A percentile compares a stretch with the other conserved stretches of the same genome.
Evolutionary conservation across 2,888 invertebrate genomes (phyloP).

Genomic region (Tinea trinotella): DNA sequence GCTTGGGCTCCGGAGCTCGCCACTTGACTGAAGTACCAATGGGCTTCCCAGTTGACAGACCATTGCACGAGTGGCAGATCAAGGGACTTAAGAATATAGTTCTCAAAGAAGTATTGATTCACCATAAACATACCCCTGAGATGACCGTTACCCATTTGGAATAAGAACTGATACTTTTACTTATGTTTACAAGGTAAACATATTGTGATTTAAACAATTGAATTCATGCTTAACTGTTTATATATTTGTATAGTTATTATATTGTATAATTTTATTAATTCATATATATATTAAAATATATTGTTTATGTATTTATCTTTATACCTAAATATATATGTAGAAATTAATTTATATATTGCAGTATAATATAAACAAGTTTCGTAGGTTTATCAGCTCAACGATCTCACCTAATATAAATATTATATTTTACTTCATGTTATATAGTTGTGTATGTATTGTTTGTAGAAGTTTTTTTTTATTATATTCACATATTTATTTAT

Average conservation of each 20-base stretch:
- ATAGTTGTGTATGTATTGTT: conserved; percentile 21
- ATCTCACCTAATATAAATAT: conserved; percentile 4
- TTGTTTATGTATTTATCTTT: no score
- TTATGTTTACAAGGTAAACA: background rate
- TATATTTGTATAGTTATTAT: background rate
- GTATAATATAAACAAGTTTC: no score
- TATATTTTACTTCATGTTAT: background rate
- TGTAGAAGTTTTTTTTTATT: conserved; percentile 22
- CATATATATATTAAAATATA: no score
- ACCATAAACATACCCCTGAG: conserved; percentile 62
- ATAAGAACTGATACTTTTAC: conserved; percentile 23
- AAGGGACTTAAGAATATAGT: conserved; percentile 55
- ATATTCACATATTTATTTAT: no score
- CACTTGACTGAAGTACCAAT: conserved; percentile 60
- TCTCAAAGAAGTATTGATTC: conserved; percentile 63
- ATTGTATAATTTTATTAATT: background rate
- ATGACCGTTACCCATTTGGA: conserved; percentile 36
- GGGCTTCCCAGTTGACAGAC: conserved; percentile 72
- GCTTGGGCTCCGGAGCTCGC: conserved; percentile 56
- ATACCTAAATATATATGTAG: no score
- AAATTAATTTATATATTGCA: no score
- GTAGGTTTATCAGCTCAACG: background rate
- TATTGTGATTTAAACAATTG: background rate
- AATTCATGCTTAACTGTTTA: background rate
- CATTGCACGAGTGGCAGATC: conserved; percentile 47